phyloP scores from a whole-genome alignment of 2,888 invertebrate species.

The Oxyteleia sp. region DNA sequence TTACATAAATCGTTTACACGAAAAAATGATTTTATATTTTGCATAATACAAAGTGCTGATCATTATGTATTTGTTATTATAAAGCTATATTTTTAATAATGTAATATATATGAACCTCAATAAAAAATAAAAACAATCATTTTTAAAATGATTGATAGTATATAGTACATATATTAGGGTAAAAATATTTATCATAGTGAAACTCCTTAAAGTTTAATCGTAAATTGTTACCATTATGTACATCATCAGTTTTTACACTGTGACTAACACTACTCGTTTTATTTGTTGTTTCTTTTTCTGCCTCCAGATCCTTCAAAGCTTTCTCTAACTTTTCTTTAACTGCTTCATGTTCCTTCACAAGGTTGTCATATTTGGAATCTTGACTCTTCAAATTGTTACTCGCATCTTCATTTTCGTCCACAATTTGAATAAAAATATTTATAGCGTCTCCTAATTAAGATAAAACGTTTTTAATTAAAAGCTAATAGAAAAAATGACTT shows the following conservation, averaged over 20 bases:
- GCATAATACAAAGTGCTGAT: too few species aligned
- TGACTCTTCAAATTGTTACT: constrained; percentile 75
- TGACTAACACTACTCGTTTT: constrained; percentile 85
- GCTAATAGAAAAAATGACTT: constrained; percentile 18
- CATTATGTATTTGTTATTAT: too few species aligned
- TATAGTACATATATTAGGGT: too few species aligned
- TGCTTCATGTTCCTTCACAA: constrained; percentile 83
- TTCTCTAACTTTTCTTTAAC: constrained; percentile 84
- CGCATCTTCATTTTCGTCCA: constrained; percentile 81
- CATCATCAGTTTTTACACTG: constrained; percentile 75
- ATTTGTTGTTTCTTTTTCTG: constrained; percentile 88
- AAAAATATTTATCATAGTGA: too few species aligned
- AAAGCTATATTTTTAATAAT: too few species aligned
- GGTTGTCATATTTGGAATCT: constrained; percentile 82
- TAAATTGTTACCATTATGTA: constrained; percentile 74
- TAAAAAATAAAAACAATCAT: too few species aligned
- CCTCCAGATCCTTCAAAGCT: constrained; percentile 79
- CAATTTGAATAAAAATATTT: constrained; percentile 80
- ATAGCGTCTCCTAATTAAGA: constrained; percentile 81
- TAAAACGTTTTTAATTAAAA: constrained; percentile 25
- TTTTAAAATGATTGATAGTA: too few species aligned
- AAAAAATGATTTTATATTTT: too few species aligned
- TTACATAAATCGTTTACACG: too few species aligned
- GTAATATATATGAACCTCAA: too few species aligned
- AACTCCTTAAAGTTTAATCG: too few species aligned